phyloP scores from a whole-genome alignment of 2,888 invertebrate genomes.

The Drosophila tripunctata region DNA sequence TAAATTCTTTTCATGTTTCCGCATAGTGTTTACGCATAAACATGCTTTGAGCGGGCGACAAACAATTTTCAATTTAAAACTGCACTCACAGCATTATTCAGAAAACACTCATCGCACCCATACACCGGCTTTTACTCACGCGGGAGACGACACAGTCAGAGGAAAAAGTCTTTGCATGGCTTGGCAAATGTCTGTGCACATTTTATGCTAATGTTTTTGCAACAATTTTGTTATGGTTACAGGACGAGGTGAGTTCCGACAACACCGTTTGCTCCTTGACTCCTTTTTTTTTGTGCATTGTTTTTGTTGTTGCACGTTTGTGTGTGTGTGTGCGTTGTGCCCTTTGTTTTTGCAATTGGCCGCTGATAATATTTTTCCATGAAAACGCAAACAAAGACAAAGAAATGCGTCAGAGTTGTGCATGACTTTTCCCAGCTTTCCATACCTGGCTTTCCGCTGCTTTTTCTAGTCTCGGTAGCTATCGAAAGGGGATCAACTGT shows the following conservation, averaged over 20 bases:
- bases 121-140: not conserved
- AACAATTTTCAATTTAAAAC: conserved; percentile 53
- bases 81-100: conserved; percentile 49
- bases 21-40: conserved; percentile 18
- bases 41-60: conserved; percentile 2
- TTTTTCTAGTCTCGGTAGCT: conserved; percentile 5
- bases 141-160: conserved; percentile 26
- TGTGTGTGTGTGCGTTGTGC: conserved; percentile 25
- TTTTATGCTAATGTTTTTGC: conserved; percentile 55
- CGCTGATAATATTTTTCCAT: conserved; percentile 38
- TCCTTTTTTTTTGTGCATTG: conserved; percentile 3
- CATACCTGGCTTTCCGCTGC: not conserved
- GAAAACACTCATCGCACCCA: conserved; percentile 10
- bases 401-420: not conserved
- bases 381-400: conserved; percentile 18
- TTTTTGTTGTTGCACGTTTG: conserved; percentile 24
- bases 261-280: conserved; percentile 15
- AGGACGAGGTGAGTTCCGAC: conserved; percentile 27
- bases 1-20: not conserved
- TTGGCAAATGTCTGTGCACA: conserved; percentile 51
- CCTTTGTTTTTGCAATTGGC: conserved; percentile 35
- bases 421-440: not conserved
- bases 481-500: conserved; percentile 17
- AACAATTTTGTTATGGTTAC: conserved; percentile 43
- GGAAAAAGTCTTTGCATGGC: conserved; percentile 37